Percentiles rank a stretch among this genome's conserved stretches.
These are phyloP conservation scores for Caenorhabditis becei DNA, from an alignment of 2,888 invertebrate species.

Conservation along the genomic window DNA sequence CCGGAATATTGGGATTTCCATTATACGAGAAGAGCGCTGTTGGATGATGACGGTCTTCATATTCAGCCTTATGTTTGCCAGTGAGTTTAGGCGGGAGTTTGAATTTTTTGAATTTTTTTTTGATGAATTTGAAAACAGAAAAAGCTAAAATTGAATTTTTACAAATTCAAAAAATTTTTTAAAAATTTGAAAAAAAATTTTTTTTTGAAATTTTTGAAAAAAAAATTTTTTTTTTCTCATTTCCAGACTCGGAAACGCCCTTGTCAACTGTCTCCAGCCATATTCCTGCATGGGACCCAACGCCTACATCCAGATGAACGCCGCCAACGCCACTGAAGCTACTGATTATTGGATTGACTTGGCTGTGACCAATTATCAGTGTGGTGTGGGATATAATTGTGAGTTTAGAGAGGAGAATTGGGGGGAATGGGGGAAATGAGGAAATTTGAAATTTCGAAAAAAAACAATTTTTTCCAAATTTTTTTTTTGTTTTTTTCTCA, in stretches of 20 bases:
- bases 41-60: slow-evolving; percentile 60
- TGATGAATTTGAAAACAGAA: too few relatives aligned
- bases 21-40: slow-evolving; percentile 44
- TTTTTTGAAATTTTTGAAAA: too few relatives aligned
- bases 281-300: slow-evolving; percentile 61
- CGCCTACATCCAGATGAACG: slow-evolving; percentile 60
- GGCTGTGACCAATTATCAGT: slow-evolving; percentile 67
- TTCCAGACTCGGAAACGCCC: slow-evolving; percentile 62
- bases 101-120: too few relatives aligned
- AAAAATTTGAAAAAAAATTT: too few relatives aligned
- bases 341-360: slow-evolving; percentile 68
- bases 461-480: too few relatives aligned
- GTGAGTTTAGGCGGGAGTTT: too few relatives aligned
- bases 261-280: slow-evolving; percentile 56
- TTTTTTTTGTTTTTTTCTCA: too few relatives aligned
- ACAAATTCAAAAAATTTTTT: not conserved
- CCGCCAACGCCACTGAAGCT: slow-evolving; percentile 64
- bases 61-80: slow-evolving; percentile 67
- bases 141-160: too few relatives aligned
- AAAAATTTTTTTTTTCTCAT: not conserved
- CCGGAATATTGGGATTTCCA: slow-evolving; percentile 69
- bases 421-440: too few relatives aligned
- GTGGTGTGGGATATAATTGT: slow-evolving; percentile 67
- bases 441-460: too few relatives aligned
- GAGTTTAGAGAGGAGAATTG: too few relatives aligned